Base-by-base conservation (phyloP, 2,888 invertebrate genomes). In the Hydroisotoma schaefferi region DNA sequence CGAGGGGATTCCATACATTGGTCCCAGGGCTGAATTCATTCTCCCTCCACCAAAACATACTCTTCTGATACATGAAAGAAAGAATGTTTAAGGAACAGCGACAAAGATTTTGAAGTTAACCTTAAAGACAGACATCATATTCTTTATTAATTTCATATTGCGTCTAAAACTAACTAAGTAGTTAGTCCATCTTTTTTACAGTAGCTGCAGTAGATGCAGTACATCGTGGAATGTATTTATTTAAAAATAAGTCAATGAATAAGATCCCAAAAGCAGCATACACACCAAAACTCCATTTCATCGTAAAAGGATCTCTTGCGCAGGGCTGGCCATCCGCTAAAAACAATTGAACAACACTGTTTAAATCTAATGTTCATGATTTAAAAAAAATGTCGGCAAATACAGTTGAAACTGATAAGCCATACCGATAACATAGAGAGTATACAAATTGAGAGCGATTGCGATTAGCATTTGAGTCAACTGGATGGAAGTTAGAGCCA, bases 391-490 rank as follows among this genome's bases (percentile, higher is more conserved):
- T n/a, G n/a, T n/a, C n/a, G n/a, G n/a, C n/a, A n/a, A n/a, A n/a
- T n/a, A n/a, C n/a, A n/a, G n/a, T n/a, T n/a, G n/a, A n/a, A n/a
- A n/a, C n/a, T 33, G 8, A 43, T 8, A 20, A 18, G 6, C n/a
- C 60, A 60, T 64, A 64, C 64, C 33, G 20, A 64, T 43, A 29
- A 64, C 57, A 44, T 64, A 68, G 25, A 67, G 29, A 25, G 68
- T 63, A 61, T 66, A 67, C 15, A 59, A 29, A 46, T 94, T 94
- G 75, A 95, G 87, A 47, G 84, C 83, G 79, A 90, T 90, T 20
- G 95, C 97, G 67, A 93, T 83, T 52, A 94, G 83, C 95, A 97
- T 97, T 81, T 97, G 97, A 28, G 86, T 80, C 57, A 97, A 83
- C 77, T 97, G 97, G 51, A 93, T 81, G 15, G 85, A 82, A 15